phyloP scores from a whole-genome alignment of 2,113 vertebrate species.

The Chlorodrepanis virens region DNA sequence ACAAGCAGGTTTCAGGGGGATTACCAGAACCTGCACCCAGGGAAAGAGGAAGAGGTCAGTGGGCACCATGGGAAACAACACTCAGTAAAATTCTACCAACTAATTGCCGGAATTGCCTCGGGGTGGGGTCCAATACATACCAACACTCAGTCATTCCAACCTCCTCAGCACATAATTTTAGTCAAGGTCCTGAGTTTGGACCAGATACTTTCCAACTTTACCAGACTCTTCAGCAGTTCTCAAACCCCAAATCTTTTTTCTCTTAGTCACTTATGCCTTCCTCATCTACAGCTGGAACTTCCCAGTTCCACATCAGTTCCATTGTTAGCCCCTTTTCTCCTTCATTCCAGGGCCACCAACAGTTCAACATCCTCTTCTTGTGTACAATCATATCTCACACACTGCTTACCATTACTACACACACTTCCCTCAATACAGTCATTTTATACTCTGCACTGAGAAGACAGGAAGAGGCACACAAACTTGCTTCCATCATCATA shows the following conservation, averaged over 20 bases:
- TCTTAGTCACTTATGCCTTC: not conserved
- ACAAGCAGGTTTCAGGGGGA: not conserved
- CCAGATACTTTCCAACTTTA: not conserved
- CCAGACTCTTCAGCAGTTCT: not conserved
- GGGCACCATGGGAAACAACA: not conserved
- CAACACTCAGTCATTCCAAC: not conserved
- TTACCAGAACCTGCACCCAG: not conserved
- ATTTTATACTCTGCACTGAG: not conserved
- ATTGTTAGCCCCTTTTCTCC: not conserved
- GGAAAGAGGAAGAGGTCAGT: not conserved
- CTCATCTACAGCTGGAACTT: not conserved
- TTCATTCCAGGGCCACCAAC: not conserved
- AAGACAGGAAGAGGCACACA: not conserved
- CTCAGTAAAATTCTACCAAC: not conserved
- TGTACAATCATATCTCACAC: not conserved
- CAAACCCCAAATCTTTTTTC: not conserved
- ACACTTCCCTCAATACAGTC: fast-evolving
- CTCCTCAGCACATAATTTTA: not conserved
- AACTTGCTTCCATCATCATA: not conserved
- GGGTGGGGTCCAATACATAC: not conserved
- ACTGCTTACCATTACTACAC: no score
- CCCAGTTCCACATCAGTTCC: not conserved
- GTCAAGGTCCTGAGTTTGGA: not conserved
- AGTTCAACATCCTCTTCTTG: not conserved
- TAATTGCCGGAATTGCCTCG: not conserved